Base-by-base conservation (phyloP, 2,113 vertebrate genomes). In the Vombatus ursinus region DNA sequence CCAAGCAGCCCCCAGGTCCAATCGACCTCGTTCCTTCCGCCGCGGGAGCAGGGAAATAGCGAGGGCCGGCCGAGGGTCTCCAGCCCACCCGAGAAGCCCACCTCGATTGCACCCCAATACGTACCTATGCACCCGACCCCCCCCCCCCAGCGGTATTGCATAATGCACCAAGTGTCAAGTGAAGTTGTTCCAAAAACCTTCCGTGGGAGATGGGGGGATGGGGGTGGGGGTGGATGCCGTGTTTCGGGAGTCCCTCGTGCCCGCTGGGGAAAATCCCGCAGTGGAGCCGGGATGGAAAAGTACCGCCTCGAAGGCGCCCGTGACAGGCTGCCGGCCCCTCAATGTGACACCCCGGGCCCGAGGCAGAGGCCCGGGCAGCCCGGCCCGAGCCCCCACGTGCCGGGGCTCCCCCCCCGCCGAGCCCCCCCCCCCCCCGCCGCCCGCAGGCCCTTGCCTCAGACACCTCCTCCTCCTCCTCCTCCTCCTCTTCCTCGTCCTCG, bases 401-500 rank as follows among this genome's bases (percentile, higher is more conserved):
- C 25, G 44, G 26, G 89, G 94, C 90, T 93, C 92, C 95, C 1
- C 19, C 47, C 95, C 95, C 92, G 84, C 48, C 96, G 26, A 0
- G 89, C 0, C 94, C 96, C 97, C 52, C 68, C 97, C 97, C 89
- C 95, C 96, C 96, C 52, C n/a, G n/a, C 95, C 92, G 90, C 48
- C 96, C 95, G 90, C 96, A 94, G 96, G 97, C 54, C 96, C 97
- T 97, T 98, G 98, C 99, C 99, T 99, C 99, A 49, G 99, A 99
- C 92, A 99, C 98, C 98, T 99, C 98, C 94, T 98, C 98, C 2
- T 98, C 98, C 52, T 98, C 98, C n/a, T 98, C 98, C 0, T 98
- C 98, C 0, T 98, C 96, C 0, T 98, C 96, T 0, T 98, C 97
- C 0, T 98, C 97, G 0, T 97, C 95, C 47, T 97, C 96, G 52